These are phyloP conservation scores for Eupristina koningsbergeri DNA, from an alignment of 1,140 invertebrate genomes.

Conservation along the genomic window DNA sequence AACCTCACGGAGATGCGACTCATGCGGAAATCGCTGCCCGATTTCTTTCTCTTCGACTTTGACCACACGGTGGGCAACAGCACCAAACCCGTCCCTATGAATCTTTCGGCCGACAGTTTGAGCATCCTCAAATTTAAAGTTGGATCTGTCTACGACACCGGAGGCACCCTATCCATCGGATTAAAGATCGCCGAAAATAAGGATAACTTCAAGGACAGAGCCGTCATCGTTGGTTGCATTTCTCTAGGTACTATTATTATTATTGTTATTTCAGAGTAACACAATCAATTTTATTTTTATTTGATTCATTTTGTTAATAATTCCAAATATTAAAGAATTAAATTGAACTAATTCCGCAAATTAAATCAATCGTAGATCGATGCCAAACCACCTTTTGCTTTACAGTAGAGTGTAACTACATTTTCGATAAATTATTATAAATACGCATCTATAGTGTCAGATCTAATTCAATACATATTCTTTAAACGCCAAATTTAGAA, in stretches of 20 bases:
- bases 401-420: no score
- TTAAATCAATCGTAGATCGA: no score
- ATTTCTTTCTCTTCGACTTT: conserved; percentile 82
- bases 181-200: conserved; percentile 76
- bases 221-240: conserved; percentile 65
- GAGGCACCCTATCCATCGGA: conserved; percentile 79
- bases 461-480: no score
- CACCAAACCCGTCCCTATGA: conserved; percentile 77
- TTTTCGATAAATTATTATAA: no score
- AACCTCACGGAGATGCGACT: conserved; percentile 66
- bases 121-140: conserved; percentile 79
- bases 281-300: neutral
- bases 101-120: conserved; percentile 76
- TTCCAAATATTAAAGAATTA: no score
- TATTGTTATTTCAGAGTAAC: neutral
- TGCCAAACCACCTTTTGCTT: no score
- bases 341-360: no score
- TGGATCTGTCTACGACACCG: conserved; percentile 79
- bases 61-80: conserved; percentile 74
- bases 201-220: conserved; percentile 70
- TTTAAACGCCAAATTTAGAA: no score
- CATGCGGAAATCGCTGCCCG: conserved; percentile 78
- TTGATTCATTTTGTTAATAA: no score
- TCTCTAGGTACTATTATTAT: conserved; percentile 59
- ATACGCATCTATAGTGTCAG: no score